phyloP scores from a whole-genome alignment of 92 coral and sea anemone genomes.

The Scolanthus callimorphus region DNA sequence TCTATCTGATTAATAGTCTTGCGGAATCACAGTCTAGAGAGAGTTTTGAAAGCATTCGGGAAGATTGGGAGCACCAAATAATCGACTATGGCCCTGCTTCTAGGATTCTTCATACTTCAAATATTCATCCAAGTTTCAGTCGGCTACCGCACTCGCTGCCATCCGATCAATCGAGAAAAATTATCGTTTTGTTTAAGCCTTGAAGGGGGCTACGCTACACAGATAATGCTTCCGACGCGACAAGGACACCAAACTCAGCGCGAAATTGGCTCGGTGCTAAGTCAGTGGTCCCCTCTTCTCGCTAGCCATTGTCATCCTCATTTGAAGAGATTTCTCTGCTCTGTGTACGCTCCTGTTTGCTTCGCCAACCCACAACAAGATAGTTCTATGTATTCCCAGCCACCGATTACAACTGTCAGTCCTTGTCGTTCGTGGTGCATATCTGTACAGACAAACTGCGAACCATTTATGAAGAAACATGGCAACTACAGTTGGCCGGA shows the following conservation, averaged over 20 bases:
- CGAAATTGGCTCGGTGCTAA: neutral
- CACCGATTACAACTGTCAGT: too few species aligned
- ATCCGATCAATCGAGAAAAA: neutral
- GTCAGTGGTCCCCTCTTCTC: neutral
- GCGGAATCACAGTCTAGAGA: neutral
- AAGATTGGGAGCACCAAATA: neutral
- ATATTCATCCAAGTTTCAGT: neutral
- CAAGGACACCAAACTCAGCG: neutral
- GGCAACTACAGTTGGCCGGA: constrained; percentile 24
- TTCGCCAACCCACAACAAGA: too few species aligned
- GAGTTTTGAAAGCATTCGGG: neutral
- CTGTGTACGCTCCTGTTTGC: constrained; percentile 32
- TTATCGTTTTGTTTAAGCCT: neutral
- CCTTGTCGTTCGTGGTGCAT: constrained; percentile 29
- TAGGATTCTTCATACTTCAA: neutral
- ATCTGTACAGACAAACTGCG: constrained; percentile 12
- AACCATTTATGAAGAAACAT: constrained; percentile 15
- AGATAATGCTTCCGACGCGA: neutral
- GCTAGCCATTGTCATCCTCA: neutral
- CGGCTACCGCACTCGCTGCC: neutral
- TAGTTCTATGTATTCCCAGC: too few species aligned
- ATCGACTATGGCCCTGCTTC: neutral
- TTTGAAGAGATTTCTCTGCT: constrained; percentile 25
- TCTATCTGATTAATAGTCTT: neutral
- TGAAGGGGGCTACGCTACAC: neutral